Base-by-base conservation (phyloP, 1,140 invertebrate species). In the Lycorma delicatula region DNA sequence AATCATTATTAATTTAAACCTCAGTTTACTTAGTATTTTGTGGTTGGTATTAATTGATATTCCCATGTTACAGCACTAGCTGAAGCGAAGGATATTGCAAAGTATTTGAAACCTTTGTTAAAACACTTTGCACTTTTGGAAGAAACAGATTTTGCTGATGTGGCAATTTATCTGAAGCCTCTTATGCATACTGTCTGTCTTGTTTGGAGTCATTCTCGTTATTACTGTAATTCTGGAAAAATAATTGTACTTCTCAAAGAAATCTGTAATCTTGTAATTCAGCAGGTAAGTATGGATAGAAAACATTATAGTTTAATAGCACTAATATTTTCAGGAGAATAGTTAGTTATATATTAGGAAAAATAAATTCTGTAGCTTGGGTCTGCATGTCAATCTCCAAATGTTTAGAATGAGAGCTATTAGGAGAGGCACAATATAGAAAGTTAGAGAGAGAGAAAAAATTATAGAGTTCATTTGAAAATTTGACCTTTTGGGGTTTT, bases 241-340 rank as follows among this genome's bases (percentile, higher is more conserved):
- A 81, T 97, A 50, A 93, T 95, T 66, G 86, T 93, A 27, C 74
- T 97, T 41, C 75, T 97, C 29, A 86, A 87, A 65, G 87, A 95
- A 73, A 88, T 96, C 58, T 88, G 85, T 68, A 97, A 97, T 78
- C 74, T 96, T 60, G 77, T 96, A 44, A 94, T 97, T 63, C 79
- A 87, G 62, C 83, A 89, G 76, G 84, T 83, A 68, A 66, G 54
- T 26, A 22, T 3, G 2, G 16, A n/a, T n/a, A n/a, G n/a, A n/a
- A n/a, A n/a, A n/a, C n/a, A n/a, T n/a, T n/a, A n/a, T n/a, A 47
- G 13, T 34, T 48, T 60, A 23, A 31, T 20, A 55, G 16, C 20
- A 34, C 28, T 22, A 28, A 49, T 18, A 54, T 13, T 46, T 11
- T 18, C 6, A 9, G 18, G 7, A 9, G 18, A 11, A 7, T 46